These are phyloP conservation scores for Diogma glabrata DNA, from an alignment of 2,888 invertebrate species.

Conservation along the genomic window DNA sequence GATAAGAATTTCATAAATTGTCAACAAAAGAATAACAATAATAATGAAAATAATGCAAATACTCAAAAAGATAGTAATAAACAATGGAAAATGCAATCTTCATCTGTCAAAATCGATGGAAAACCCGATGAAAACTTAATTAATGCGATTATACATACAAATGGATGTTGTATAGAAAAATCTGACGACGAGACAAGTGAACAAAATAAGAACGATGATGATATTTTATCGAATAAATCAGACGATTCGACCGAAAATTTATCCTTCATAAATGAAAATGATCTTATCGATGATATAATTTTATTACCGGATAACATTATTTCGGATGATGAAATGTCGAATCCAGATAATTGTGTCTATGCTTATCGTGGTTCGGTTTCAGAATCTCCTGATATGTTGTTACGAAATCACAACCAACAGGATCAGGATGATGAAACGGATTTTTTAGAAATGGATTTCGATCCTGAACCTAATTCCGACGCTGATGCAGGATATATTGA, in stretches of 20 bases:
- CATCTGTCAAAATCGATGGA: too few species aligned
- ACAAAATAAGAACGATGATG: background rate
- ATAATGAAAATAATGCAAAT: too few species aligned
- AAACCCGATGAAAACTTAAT: constrained; percentile 1
- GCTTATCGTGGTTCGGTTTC: constrained; percentile 33
- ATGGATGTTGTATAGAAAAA: too few species aligned
- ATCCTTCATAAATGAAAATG: constrained; percentile 33
- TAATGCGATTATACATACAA: too few species aligned
- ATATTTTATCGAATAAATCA: constrained; percentile 1
- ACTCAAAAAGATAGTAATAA: too few species aligned
- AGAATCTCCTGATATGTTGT: constrained; percentile 26
- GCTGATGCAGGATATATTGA: constrained; percentile 22
- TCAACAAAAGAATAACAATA: too few species aligned
- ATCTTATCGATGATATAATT: constrained; percentile 26
- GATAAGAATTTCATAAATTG: too few species aligned
- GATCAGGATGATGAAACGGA: constrained; percentile 33
- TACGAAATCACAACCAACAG: constrained; percentile 1
- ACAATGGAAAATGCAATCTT: too few species aligned
- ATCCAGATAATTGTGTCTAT: constrained; percentile 33
- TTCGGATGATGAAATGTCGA: constrained; percentile 30
- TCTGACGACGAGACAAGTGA: too few species aligned
- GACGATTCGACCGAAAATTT: constrained; percentile 33
- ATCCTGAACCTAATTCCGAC: constrained; percentile 35
- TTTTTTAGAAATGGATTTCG: constrained; percentile 37
- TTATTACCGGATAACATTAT: constrained; percentile 24